phyloP scores from a whole-genome alignment of 2,113 vertebrate genomes.

The Bungarus multicinctus region DNA sequence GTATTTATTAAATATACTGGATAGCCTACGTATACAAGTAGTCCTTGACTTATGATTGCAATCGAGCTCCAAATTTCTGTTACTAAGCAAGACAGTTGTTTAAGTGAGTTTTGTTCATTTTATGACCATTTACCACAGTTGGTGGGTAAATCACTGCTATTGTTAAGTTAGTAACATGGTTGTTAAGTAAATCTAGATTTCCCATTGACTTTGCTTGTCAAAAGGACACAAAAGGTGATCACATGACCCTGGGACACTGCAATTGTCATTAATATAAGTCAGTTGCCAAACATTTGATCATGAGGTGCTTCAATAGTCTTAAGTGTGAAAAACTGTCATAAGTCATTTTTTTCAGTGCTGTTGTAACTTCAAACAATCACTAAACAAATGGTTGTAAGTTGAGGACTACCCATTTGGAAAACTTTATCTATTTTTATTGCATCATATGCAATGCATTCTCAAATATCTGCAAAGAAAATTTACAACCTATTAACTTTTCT shows the following conservation, averaged over 20 bases:
- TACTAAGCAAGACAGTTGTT: background rate
- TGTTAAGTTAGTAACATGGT: background rate
- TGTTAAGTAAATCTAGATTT: background rate
- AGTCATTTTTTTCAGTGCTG: background rate
- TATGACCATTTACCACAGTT: background rate
- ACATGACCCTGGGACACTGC: background rate
- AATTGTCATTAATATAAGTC: background rate
- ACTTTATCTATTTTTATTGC: background rate
- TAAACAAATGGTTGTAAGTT: background rate
- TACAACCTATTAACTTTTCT: slow-evolving; percentile 12
- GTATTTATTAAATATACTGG: background rate
- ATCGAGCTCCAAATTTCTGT: background rate
- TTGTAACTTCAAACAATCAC: background rate
- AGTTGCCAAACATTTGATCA: background rate
- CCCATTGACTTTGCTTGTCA: background rate
- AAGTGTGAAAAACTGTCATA: background rate
- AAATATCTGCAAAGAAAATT: background rate
- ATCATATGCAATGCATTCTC: background rate
- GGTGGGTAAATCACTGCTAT: background rate
- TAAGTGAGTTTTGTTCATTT: background rate
- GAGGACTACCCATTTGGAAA: background rate
- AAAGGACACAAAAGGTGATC: background rate
- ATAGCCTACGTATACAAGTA: background rate
- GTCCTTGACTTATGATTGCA: background rate
- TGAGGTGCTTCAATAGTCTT: background rate